phyloP scores from a whole-genome alignment of 2,888 invertebrate genomes.

The Chymomyza amoena region DNA sequence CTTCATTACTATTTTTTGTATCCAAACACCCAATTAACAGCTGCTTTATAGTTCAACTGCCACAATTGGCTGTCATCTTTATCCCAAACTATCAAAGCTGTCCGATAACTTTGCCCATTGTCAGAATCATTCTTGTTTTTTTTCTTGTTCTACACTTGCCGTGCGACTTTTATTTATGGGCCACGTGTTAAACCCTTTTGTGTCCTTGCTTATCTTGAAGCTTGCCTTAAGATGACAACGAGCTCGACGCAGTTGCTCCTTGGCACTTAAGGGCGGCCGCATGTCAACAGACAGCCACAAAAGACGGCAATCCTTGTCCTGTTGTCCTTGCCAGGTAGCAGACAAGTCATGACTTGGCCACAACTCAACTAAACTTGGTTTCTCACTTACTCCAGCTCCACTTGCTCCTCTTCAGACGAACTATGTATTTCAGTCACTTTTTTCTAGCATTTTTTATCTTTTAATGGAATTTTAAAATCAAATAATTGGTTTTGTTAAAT shows the following conservation, averaged over 20 bases:
- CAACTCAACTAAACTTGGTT: conserved; percentile 12
- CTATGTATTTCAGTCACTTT: background rate
- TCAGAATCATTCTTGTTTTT: conserved; percentile 38
- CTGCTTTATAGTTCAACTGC: background rate
- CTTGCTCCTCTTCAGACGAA: conserved; percentile 7
- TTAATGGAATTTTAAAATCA: conserved; percentile 73
- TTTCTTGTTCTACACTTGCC: conserved; percentile 9
- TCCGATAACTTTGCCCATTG: conserved; percentile 39
- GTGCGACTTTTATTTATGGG: conserved; percentile 61
- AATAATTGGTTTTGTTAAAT: conserved; percentile 69
- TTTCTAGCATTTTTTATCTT: conserved; percentile 57
- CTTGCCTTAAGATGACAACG: conserved; percentile 32
- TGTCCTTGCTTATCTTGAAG: background rate
- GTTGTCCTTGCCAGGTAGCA: conserved; percentile 8
- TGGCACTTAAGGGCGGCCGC: conserved; percentile 42
- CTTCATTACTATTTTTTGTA: background rate
- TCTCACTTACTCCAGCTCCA: background rate
- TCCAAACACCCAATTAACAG: background rate
- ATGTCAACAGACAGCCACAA: conserved; percentile 57
- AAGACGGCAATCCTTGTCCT: conserved; percentile 13
- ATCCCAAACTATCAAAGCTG: conserved; percentile 40
- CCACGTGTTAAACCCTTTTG: conserved; percentile 66
- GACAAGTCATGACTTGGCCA: conserved; percentile 19
- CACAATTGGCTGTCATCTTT: conserved; percentile 64
- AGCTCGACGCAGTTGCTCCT: conserved; percentile 32